Percentiles rank a stretch among this genome's conserved stretches.
Conservation (phyloP, 2,113 vertebrate genomes). For the Catharus bicknelli region DNA sequence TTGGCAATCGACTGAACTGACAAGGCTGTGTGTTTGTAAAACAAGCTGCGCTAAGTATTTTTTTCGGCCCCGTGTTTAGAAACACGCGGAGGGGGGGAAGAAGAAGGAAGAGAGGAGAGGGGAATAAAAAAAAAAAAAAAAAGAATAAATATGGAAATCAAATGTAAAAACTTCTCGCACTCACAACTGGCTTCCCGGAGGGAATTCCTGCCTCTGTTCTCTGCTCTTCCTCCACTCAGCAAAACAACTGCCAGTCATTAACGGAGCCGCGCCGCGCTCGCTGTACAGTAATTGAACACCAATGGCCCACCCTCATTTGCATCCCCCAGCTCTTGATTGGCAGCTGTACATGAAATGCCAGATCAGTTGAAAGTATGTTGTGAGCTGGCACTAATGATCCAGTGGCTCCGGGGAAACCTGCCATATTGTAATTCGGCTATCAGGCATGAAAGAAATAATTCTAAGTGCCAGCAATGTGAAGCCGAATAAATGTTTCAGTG, state of each 20-base stretch:
- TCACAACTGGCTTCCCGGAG: slow-evolving; percentile 76
- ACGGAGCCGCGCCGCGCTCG: slow-evolving; percentile 80
- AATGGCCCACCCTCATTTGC: slow-evolving; percentile 93
- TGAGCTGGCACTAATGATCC: slow-evolving; percentile 99
- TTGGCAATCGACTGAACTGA: slow-evolving; percentile 15
- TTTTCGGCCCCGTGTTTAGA: slow-evolving; percentile 71
- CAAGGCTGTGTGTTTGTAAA: slow-evolving; percentile 61
- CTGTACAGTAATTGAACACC: slow-evolving; percentile 91
- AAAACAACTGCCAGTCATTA: slow-evolving; percentile 93
- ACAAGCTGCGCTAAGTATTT: slow-evolving; percentile 71
- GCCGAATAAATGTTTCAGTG: slow-evolving; percentile 98
- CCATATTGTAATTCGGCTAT: slow-evolving; percentile 99
- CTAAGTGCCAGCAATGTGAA: slow-evolving; percentile 99
- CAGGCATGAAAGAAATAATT: slow-evolving; percentile 99
- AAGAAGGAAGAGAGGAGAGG: background rate
- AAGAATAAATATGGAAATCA: slow-evolving; percentile 82
- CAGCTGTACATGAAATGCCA: slow-evolving; percentile 99
- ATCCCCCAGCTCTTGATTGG: slow-evolving; percentile 92
- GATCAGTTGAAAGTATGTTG: slow-evolving; percentile 99
- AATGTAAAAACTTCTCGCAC: slow-evolving; percentile 80
- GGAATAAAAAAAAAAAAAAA: background rate
- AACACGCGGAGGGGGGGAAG: slow-evolving; percentile 12
- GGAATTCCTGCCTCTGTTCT: slow-evolving; percentile 80
- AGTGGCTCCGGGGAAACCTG: slow-evolving; percentile 96
- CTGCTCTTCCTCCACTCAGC: slow-evolving; percentile 76